A percentile compares a stretch with the other conserved stretches of the same genome.
Evolutionary conservation across 2,113 vertebrate genomes (phyloP).

Genomic region (Brienomyrus brachyistius): DNA sequence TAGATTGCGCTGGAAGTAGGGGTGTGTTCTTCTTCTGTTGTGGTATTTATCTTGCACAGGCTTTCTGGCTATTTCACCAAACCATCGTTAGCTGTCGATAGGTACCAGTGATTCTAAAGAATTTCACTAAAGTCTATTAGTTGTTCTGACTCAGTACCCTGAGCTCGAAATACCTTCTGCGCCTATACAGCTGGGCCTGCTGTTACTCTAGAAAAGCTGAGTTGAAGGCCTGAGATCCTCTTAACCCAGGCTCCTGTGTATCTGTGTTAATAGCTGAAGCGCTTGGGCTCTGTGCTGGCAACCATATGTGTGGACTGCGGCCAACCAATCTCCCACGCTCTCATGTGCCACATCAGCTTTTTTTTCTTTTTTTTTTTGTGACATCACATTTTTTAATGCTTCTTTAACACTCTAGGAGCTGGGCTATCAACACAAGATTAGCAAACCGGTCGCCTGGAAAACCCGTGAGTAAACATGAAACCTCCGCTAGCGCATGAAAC

Average conservation of each 20-base stretch:
- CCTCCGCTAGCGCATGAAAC: slow-evolving; percentile 52
- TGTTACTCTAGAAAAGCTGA: not conserved
- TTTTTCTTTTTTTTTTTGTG: slow-evolving; percentile 52
- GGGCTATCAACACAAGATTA: slow-evolving; percentile 73
- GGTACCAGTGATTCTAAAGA: not conserved
- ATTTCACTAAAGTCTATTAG: not conserved
- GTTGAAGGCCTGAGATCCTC: not conserved
- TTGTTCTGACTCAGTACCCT: not conserved
- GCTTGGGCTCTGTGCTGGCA: not conserved
- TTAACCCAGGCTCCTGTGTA: not conserved
- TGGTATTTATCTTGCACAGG: not conserved
- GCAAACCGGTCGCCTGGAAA: slow-evolving; percentile 73
- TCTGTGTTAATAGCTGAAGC: not conserved
- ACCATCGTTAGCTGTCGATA: not conserved
- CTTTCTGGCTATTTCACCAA: not conserved
- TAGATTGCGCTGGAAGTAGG: not conserved
- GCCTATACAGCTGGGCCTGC: not conserved
- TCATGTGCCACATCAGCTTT: slow-evolving; percentile 77
- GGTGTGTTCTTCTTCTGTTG: not conserved
- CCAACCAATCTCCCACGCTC: not conserved
- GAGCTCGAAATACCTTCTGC: not conserved
- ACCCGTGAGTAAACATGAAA: slow-evolving; percentile 77
- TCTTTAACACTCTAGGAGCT: slow-evolving; percentile 70
- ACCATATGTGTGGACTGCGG: not conserved
- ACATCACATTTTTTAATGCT: slow-evolving; percentile 72